Evolutionary conservation across 2,888 invertebrate genomes (phyloP), one percentile per base, ranked within the genome.

Genomic region (Cephus pygmeus): DNA sequence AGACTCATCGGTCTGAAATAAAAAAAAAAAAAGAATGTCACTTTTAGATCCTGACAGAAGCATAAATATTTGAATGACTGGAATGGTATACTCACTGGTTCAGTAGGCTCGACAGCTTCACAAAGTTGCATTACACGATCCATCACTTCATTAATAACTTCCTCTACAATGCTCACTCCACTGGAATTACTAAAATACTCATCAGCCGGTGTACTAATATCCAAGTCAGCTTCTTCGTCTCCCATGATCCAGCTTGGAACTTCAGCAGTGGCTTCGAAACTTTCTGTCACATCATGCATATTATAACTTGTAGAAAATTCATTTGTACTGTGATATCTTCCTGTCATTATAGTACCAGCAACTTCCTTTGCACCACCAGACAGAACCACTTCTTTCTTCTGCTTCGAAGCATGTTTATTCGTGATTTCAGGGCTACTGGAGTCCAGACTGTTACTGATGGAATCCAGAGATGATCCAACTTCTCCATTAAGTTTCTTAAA

Each of bases 151-250:
- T 94, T 93, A 3, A 95, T 86, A 77, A 95, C 93, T 71, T 93
- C 93, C 73, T 93, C 93, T 11, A 94, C 93, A 12, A 94, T 90
- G 74, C 90, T 91, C 31, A 91, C 89, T 11, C 91, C 90, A 79
- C 92, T 92, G 1, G 91, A 91, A 73, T 90, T 92, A 83, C 92
- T 93, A 83, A 95, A 95, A 84, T 94, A 95, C 79, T 95, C 95
- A 83, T 95, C 95, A 0, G 95, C 95, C 0, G 94, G 92, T 0
- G 94, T 94, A 77, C 94, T 93, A 23, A 94, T 92, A 82, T 94
- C 94, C 3, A 92, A 81, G 23, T 92, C 92, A 56, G 92, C 88
- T 80, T 93, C 93, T 78, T 92, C 92, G 23, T 91, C 91, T 30
- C 92, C 92, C 90, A 92, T 92, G 0, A 93, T 93, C 94, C 94